Base-by-base conservation (phyloP, 2,113 vertebrate species). In the Bujurquina vittata region DNA sequence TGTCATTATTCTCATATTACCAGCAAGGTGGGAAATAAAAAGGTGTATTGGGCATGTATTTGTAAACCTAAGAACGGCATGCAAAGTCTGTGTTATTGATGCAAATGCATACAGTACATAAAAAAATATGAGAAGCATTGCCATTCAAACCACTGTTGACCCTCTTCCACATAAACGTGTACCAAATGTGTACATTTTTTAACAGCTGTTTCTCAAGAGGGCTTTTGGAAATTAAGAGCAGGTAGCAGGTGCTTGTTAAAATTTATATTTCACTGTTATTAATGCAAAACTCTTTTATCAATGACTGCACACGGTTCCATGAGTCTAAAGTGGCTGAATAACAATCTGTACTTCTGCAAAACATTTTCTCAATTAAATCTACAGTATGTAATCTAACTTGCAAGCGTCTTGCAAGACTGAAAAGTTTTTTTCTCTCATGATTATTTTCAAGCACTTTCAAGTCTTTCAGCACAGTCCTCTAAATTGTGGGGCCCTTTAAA, bases 1-100 rank as follows among this genome's bases (percentile, higher is more conserved):
- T 94, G 89, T 89, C 79, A 61, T 92, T 91, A 93, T 89, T 90
- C 88, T 87, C 85, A 81, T 87, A 92, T 91, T 88, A 91, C 84
- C 65, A 84, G 63, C 77, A 81, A 63, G 67, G 78, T 73, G 20
- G 31, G 83, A 91, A 89, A 81, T 84, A 91, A 87, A 87, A 60
- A 80, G 65, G 31, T 22, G 56, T 29, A 80, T 43, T 57, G 84
- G 65, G 56, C 22, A 63, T 59, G 79, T 37, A 72, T 89, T 87
- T 82, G 26, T 57, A 86, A 67, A 91, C 72, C 83, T 58, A 11
- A 35, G 73, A 33, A 80, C 80, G n/a, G 7, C 40, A 61, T 75
- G 55, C 46, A 78, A 72, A 79, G 61, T 57, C 23, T 12, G 23
- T 46, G 46, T 74, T 73, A 74, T 17, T 60, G 37, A 79, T 80